Base-by-base conservation (phyloP, 2,797 vertebrate species). In the Trematomus bernacchii region DNA sequence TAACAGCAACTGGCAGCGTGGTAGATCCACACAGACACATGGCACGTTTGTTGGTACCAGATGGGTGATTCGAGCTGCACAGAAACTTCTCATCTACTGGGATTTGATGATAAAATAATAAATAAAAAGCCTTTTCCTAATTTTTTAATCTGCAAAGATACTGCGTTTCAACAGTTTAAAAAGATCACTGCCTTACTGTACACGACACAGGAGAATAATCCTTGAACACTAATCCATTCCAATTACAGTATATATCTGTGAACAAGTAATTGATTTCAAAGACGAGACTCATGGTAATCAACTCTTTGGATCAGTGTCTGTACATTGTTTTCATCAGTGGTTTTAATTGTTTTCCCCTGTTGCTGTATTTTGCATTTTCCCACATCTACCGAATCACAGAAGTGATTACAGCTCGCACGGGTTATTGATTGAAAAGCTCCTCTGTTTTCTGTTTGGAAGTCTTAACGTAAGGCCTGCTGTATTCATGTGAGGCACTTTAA, bases 231-330 rank as follows among this genome's bases (percentile, higher is more conserved):
- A 91, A 93, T 93, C 92, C 79, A 93, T 94, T 93, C 90, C 80
- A 93, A 94, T 94, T 93, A 92, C 75, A 79, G 73, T 73, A 80
- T 60, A 71, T 85, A 84, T 91, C 87, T 79, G 76, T 84, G 77
- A 76, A 54, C 57, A 57, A 70, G 74, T 89, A 89, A 91, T 89
- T 81, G 64, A 86, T 83, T 89, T 9, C 64, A 71, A 65, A 76
- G 77, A 80, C 81, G 73, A 84, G 79, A 71, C 78, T 65, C 83
- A 82, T 62, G 54, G 75, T 88, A 87, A 91, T 92, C 85, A 75
- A 73, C 64, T 47, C 59, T 47, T 73, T 73, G 23, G 75, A 76
- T 7, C 42, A 59, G 51, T 42, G 18, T 50, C 66, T 70, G 73
- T 53, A 69, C 78, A 68, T 70, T 79, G 67, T 86, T 86, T 78